phyloP scores from a whole-genome alignment of 2,888 invertebrate genomes.

The Disparrhopalites patrizii region DNA sequence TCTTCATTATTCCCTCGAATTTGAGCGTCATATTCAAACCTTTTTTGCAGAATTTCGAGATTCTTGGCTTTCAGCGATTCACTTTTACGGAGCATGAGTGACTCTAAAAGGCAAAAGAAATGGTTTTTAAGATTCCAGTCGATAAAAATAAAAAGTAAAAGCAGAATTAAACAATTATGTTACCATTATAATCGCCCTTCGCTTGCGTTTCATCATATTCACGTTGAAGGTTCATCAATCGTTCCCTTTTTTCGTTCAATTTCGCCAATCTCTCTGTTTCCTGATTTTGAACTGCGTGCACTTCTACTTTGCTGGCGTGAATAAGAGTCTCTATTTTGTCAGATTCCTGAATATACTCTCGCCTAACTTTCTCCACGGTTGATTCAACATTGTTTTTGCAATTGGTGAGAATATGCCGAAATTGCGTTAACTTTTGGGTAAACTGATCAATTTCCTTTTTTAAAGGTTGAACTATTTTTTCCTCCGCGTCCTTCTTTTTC shows the following conservation, averaged over 20 bases:
- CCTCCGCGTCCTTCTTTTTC: conserved; percentile 29
- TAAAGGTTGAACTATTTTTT: conserved; percentile 35
- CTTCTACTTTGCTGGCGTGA: conserved; percentile 27
- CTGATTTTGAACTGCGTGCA: conserved; percentile 28
- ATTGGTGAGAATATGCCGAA: conserved; percentile 29
- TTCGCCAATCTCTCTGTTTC: conserved; percentile 34
- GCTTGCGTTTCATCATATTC: conserved; percentile 28
- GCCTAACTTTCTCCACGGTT: conserved; percentile 17
- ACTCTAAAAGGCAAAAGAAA: too few relatives aligned
- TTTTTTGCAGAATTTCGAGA: too few relatives aligned
- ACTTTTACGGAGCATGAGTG: too few relatives aligned
- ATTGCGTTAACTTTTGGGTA: conserved; percentile 29
- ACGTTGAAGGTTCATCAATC: conserved; percentile 22
- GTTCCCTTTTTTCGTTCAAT: conserved; percentile 15
- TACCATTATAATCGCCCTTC: conserved; percentile 26
- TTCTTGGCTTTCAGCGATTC: too few relatives aligned
- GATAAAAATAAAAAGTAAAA: background rate
- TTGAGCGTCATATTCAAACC: too few relatives aligned
- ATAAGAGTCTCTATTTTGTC: conserved; percentile 31
- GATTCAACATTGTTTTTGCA: conserved; percentile 11
- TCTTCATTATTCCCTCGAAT: too few relatives aligned
- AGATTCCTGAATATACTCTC: conserved; percentile 34
- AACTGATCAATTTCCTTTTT: conserved; percentile 33
- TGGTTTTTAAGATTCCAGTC: background rate
- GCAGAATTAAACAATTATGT: background rate